Percentiles rank a stretch among this genome's conserved stretches.
Evolutionary conservation across 1,140 invertebrate species (phyloP).

Genomic region (Drosophila willistoni): DNA sequence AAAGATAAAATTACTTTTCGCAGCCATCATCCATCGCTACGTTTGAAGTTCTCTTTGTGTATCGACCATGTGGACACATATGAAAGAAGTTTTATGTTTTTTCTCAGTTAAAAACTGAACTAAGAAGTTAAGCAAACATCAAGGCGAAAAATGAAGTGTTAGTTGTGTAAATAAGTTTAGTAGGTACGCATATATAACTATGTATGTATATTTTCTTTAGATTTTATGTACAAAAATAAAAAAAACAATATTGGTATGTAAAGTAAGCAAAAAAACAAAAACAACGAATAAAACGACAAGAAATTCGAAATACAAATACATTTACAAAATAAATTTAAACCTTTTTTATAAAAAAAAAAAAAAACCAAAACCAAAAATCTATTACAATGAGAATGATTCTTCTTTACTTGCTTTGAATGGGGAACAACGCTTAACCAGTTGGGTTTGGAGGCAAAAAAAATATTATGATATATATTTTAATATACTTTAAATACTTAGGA

Average conservation of each 20-base stretch:
- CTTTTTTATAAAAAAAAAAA: slow-evolving; percentile 56
- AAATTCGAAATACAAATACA: slow-evolving; percentile 43
- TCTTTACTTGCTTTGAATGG: not conserved
- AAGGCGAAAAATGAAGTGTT: slow-evolving; percentile 63
- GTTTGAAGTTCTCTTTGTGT: slow-evolving; percentile 65
- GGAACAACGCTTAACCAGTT: too few relatives aligned
- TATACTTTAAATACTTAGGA: too few relatives aligned
- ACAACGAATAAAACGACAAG: slow-evolving; percentile 30
- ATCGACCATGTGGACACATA: slow-evolving; percentile 38
- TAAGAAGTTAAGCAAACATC: slow-evolving; percentile 69
- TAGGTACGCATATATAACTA: slow-evolving; percentile 52
- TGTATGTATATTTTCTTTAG: slow-evolving; percentile 46
- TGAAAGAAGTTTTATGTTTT: slow-evolving; percentile 73
- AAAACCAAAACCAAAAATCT: slow-evolving; percentile 32
- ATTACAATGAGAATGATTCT: slow-evolving; percentile 32
- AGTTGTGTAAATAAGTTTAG: slow-evolving; percentile 78
- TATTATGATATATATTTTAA: too few relatives aligned
- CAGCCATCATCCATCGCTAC: slow-evolving; percentile 70
- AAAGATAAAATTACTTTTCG: slow-evolving; percentile 60
- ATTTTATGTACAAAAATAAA: slow-evolving; percentile 39
- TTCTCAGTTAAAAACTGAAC: slow-evolving; percentile 62
- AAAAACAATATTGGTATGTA: slow-evolving; percentile 52
- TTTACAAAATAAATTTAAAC: slow-evolving; percentile 61
- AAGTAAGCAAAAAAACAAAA: slow-evolving; percentile 61
- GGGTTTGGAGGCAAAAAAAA: too few relatives aligned